Base-by-base conservation (phyloP, 2,888 invertebrate species). In the Bursaphelenchus okinawaensis region DNA sequence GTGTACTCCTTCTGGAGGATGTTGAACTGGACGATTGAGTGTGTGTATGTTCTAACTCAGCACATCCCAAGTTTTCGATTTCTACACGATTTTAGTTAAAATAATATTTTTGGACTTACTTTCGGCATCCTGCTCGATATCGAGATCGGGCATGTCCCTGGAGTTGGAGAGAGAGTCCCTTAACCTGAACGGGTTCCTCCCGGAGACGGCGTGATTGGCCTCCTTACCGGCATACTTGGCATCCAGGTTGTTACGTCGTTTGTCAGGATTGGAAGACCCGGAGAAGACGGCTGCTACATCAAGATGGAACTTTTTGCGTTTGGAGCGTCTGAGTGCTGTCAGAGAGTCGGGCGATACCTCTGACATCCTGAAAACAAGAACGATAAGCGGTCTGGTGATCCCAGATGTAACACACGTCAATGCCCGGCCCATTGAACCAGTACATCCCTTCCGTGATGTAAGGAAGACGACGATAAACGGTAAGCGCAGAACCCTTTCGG, bases 261-360 rank as follows among this genome's bases (percentile, higher is more conserved):
- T 23, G n/a, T 56, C 56, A 12, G 40, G 40, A 40, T 40, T 40
- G n/a, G 40, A 40, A 12, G 40, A 40, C 12, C 40, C 40, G 1
- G 22, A 23, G 22, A 59, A 29, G 4, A 74, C 66, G 9, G 69
- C 69, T 31, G 71, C 71, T 9, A 76, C 70, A 60, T 76, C 75
- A 22, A 76, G 58, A 50, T 66, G 64, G 66, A 75, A 76, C 64
- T 76, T 76, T 59, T 70, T 72, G 2, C 76, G 70, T 59, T 76
- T 76, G 54, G 76, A 76, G 23, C 66, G 63, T 26, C 66, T 29
- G 23, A 65, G 16, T 1, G 26, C 55, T 23, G 27, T 50, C 26
- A 66, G 22, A 9, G 26, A 16, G 26, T 52, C 23, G 20, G 56
- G 66, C 7, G 51, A 20, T 20, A 19, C 26, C 22, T 59, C 60